These are phyloP conservation scores for Thunnus maccoyii DNA, from an alignment of 2,113 vertebrate genomes.

Conservation along the genomic window DNA sequence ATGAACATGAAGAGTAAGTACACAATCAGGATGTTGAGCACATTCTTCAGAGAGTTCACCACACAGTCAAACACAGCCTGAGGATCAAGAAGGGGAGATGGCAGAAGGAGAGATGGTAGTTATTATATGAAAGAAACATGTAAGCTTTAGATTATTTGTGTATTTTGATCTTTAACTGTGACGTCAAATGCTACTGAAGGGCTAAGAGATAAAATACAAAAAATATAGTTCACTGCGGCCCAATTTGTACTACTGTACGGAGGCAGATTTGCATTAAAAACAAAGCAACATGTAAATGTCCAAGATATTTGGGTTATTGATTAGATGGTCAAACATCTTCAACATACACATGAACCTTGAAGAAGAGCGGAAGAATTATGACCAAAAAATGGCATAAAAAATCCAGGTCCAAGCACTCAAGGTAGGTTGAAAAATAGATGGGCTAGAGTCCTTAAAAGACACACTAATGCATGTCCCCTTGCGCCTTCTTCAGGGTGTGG, in stretches of 20 bases:
- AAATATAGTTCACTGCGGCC: neutral
- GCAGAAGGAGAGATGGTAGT: neutral
- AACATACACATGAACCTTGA: too few species aligned
- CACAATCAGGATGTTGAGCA: slow-evolving; percentile 97
- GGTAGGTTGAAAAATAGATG: too few species aligned
- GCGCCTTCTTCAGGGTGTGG: too few species aligned
- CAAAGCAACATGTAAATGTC: neutral
- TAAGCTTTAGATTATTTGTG: neutral
- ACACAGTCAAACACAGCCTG: slow-evolving; percentile 98
- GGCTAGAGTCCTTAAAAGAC: too few species aligned
- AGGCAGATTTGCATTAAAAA: neutral
- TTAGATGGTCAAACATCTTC: neutral
- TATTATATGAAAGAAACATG: slow-evolving; percentile 1
- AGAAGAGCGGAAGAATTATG: too few species aligned
- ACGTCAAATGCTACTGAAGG: neutral
- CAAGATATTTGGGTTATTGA: neutral
- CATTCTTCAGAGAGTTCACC: slow-evolving; percentile 97
- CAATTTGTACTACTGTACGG: neutral
- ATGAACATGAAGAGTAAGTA: slow-evolving; percentile 99
- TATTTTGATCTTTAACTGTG: neutral
- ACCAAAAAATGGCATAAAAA: too few species aligned
- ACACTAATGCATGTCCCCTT: too few species aligned
- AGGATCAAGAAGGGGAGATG: neutral
- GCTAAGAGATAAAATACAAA: neutral
- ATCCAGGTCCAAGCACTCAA: too few species aligned